Percentiles rank a stretch among this genome's conserved stretches.
Conservation (phyloP, 2,888 invertebrate species). For the Sphaerophoria taeniata region DNA sequence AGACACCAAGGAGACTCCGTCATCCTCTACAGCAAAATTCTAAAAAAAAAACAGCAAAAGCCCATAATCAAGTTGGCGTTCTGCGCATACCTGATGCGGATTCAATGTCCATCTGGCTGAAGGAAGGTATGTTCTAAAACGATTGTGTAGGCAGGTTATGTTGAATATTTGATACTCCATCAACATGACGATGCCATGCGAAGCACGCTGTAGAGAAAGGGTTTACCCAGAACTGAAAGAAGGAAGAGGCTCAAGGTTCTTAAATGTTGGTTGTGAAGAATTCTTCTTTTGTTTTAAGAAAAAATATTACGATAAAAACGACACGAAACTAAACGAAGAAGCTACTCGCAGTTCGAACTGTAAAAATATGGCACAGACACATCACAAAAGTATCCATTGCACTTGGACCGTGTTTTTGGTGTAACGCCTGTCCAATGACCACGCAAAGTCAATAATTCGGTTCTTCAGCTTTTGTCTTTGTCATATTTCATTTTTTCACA, state of each 20-base stretch:
- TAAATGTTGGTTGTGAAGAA: slow-evolving; percentile 35
- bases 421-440: slow-evolving; percentile 75
- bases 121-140: not conserved
- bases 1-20: slow-evolving; percentile 67
- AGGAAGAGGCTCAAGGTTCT: slow-evolving; percentile 44
- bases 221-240: too few species aligned
- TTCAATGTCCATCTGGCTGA: slow-evolving; percentile 70
- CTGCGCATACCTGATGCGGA: slow-evolving; percentile 65
- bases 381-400: slow-evolving; percentile 62
- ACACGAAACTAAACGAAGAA: slow-evolving; percentile 37
- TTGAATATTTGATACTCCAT: slow-evolving; percentile 12
- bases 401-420: slow-evolving; percentile 66
- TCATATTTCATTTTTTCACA: slow-evolving; percentile 75
- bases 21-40: not conserved
- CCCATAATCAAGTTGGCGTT: slow-evolving; percentile 57
- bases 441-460: slow-evolving; percentile 75
- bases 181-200: not conserved
- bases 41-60: slow-evolving; percentile 33
- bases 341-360: slow-evolving; percentile 34
- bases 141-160: slow-evolving; percentile 20
- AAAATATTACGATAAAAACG: slow-evolving; percentile 43
- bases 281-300: slow-evolving; percentile 25
- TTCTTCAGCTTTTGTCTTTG: slow-evolving; percentile 73
- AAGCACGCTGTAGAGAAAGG: too few species aligned
- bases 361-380: slow-evolving; percentile 63